Evolutionary conservation across 2,888 invertebrate genomes (phyloP).

Genomic region (Dryadula phaetusa): DNA sequence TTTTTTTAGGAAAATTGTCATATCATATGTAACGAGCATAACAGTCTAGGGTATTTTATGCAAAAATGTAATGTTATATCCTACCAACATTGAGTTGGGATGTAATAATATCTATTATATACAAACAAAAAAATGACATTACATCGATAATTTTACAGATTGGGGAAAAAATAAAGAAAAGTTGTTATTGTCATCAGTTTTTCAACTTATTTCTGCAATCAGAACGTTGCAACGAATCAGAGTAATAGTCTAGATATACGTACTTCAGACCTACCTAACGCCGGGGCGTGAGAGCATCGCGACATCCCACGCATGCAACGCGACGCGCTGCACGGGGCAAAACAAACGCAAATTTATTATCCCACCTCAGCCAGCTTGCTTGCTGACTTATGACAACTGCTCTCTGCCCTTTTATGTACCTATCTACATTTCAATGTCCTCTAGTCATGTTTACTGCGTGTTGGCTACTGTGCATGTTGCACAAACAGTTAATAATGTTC

Average conservation of each 20-base stretch:
- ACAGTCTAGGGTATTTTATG: too few species aligned
- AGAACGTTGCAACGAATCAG: background rate
- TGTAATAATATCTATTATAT: too few species aligned
- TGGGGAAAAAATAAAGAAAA: too few species aligned
- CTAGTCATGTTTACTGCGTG: slow-evolving; percentile 36
- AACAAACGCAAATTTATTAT: slow-evolving; percentile 60
- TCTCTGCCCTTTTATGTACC: slow-evolving; percentile 55
- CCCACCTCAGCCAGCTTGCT: slow-evolving; percentile 58
- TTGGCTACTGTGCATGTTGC: slow-evolving; percentile 38
- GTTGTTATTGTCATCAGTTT: background rate
- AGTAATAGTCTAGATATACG: slow-evolving; percentile 54
- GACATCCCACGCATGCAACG: slow-evolving; percentile 53
- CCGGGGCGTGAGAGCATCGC: slow-evolving; percentile 29
- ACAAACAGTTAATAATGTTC: slow-evolving; percentile 26
- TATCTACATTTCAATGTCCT: slow-evolving; percentile 51
- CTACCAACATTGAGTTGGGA: too few species aligned
- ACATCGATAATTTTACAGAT: too few species aligned
- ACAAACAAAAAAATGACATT: too few species aligned
- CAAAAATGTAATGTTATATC: too few species aligned
- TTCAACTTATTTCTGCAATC: background rate
- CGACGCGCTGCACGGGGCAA: slow-evolving; percentile 50
- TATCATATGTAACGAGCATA: too few species aligned
- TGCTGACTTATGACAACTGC: slow-evolving; percentile 63
- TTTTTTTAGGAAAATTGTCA: too few species aligned
- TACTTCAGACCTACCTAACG: slow-evolving; percentile 46